Evolutionary conservation across 2,113 vertebrate genomes (phyloP).

Genomic region (Eurypyga helias): DNA sequence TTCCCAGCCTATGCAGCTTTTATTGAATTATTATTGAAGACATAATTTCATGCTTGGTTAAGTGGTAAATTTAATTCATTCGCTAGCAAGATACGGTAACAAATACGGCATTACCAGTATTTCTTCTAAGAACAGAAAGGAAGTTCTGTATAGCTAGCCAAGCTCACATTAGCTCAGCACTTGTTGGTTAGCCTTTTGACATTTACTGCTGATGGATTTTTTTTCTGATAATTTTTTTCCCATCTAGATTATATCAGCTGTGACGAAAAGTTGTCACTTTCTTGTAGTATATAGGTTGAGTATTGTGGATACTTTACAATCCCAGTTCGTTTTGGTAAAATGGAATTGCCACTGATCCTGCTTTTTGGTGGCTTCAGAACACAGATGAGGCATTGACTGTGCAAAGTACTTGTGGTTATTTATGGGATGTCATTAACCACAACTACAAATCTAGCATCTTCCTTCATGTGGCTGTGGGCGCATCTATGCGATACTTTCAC

Average conservation of each 20-base stretch:
- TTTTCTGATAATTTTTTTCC: background rate
- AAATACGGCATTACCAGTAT: conserved; percentile 42
- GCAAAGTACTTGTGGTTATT: background rate
- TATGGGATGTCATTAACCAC: background rate
- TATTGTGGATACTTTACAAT: background rate
- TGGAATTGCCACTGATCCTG: background rate
- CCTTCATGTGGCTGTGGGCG: background rate
- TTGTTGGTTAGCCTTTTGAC: background rate
- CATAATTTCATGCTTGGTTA: conserved; percentile 74
- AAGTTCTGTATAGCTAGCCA: background rate
- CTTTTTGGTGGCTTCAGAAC: background rate
- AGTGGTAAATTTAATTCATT: conserved; percentile 75
- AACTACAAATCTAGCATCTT: background rate
- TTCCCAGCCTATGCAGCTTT: conserved; percentile 46
- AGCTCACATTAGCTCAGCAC: background rate
- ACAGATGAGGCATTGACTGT: background rate
- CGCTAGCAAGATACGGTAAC: conserved; percentile 51
- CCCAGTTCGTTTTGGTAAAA: background rate
- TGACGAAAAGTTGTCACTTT: background rate
- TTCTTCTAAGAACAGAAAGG: conserved; percentile 1
- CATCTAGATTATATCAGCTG: background rate
- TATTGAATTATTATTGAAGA: conserved; percentile 78
- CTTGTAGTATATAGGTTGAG: background rate
- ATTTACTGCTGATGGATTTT: background rate
- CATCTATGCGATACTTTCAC: background rate